A percentile compares a stretch with the other conserved stretches of the same genome.
These are phyloP conservation scores for Xylota segnis DNA, from an alignment of 2,888 invertebrate species.

Conservation along the genomic window DNA sequence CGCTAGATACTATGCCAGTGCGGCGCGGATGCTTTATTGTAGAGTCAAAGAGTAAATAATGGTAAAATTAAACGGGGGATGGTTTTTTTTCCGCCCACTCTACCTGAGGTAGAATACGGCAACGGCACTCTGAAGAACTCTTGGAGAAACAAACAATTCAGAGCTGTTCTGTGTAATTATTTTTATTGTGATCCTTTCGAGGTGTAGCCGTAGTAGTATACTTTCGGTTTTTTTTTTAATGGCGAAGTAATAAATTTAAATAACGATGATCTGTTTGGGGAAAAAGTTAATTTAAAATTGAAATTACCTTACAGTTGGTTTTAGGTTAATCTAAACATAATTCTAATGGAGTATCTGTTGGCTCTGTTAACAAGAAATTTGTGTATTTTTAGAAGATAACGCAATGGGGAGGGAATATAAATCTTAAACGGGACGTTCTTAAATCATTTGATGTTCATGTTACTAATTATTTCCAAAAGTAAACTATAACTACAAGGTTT, in stretches of 20 bases:
- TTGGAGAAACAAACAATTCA: constrained; percentile 46
- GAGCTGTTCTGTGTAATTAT: constrained; percentile 44
- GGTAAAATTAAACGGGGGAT: constrained; percentile 51
- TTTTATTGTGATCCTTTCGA: constrained; percentile 65
- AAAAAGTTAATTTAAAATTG: constrained; percentile 35
- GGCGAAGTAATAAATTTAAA: constrained; percentile 61
- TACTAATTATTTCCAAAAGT: not conserved
- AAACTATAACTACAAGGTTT: not conserved
- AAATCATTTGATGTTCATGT: constrained; percentile 38
- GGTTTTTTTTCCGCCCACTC: constrained; percentile 53
- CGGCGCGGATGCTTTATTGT: constrained; percentile 67
- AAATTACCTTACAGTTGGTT: constrained; percentile 25
- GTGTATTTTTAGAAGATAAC: constrained; percentile 36
- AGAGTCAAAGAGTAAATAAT: constrained; percentile 69
- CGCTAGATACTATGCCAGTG: constrained; percentile 26
- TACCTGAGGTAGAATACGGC: constrained; percentile 16
- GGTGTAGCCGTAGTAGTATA: constrained; percentile 24
- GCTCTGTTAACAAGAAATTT: constrained; percentile 28
- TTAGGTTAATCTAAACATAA: constrained; percentile 36
- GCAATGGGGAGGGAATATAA: constrained; percentile 4
- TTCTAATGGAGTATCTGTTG: constrained; percentile 36
- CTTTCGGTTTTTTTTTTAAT: constrained; percentile 41
- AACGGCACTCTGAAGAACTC: constrained; percentile 14
- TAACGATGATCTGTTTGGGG: constrained; percentile 58
- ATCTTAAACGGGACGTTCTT: constrained; percentile 13